These are phyloP conservation scores for Eurytoma adleriae DNA, from an alignment of 2,888 invertebrate species.

Conservation along the genomic window DNA sequence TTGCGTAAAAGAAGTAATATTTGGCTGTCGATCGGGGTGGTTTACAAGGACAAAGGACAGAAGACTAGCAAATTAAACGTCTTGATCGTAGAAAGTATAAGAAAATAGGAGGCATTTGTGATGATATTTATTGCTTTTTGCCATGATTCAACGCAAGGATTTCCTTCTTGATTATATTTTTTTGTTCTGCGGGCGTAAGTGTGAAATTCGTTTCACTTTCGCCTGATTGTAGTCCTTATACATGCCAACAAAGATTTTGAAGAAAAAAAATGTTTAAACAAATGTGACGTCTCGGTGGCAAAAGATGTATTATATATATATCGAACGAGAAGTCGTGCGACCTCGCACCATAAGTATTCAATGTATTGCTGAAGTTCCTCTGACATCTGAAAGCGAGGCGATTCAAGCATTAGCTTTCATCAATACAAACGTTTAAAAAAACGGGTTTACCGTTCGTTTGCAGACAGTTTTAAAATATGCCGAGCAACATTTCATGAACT, in stretches of 20 bases:
- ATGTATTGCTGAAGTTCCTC: slow-evolving; percentile 59
- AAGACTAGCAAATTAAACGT: slow-evolving; percentile 2
- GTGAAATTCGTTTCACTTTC: neutral
- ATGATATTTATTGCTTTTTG: slow-evolving; percentile 51
- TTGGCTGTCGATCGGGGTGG: slow-evolving; percentile 16
- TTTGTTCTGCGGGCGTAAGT: slow-evolving; percentile 12
- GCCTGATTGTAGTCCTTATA: slow-evolving; percentile 5
- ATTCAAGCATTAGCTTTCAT: slow-evolving; percentile 46
- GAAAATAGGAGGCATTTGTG: slow-evolving; percentile 37
- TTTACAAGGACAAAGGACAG: slow-evolving; percentile 18
- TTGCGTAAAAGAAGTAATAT: slow-evolving; percentile 26
- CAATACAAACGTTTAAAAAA: slow-evolving; percentile 20
- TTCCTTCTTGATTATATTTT: slow-evolving; percentile 54
- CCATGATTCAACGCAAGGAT: slow-evolving; percentile 41
- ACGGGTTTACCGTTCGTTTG: slow-evolving; percentile 20
- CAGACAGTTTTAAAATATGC: slow-evolving; percentile 13
- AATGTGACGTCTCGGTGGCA: slow-evolving; percentile 44
- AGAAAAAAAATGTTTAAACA: slow-evolving; percentile 34
- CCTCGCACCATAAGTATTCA: slow-evolving; percentile 56
- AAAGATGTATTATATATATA: slow-evolving; percentile 54
- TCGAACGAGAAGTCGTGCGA: slow-evolving; percentile 55
- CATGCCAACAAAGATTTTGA: slow-evolving; percentile 37
- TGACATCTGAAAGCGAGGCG: slow-evolving; percentile 46
- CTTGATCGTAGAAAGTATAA: slow-evolving; percentile 3
- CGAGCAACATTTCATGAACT: slow-evolving; percentile 16